Base-by-base conservation (phyloP, 37 sponge, comb jelly and placozoan genomes). In the Sycon ciliatum region DNA sequence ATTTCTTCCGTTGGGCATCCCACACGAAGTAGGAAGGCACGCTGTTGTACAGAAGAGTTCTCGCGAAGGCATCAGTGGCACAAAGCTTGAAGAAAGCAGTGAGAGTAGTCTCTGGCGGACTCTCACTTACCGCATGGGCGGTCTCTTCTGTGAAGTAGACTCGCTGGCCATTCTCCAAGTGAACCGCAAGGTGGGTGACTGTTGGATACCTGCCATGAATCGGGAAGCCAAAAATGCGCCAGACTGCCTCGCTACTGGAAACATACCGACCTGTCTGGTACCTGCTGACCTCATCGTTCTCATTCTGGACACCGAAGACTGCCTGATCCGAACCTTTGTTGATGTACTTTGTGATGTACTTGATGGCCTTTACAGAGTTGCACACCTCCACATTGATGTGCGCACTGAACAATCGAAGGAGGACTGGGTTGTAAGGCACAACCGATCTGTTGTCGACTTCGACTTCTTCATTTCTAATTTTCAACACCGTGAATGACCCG, bases 311-410 rank as follows among this genome's bases (percentile, higher is more conserved):
- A 24, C 72, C 0, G 62, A 54, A 73, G 0, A 60, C 52, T 0
- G 72, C 80, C 46, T 56, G 57, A 38, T 82, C 81, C 49, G 40
- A 42, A 28, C 86, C 86, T 0, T 84, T 82, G 72, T 32, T 35
- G 0, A 82, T 63, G 75, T 84, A 84, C 53, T 78, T 85, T 23
- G 54, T 61, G 23, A 83, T 69, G 69, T 85, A 83, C 61, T 78
- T 78, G 38, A 84, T 78, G 28, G 83, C 39, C 7, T 24, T 84
- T 40, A 84, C 63, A 26, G 72, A 39, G 57, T 64, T 68, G 75
- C 79, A 78, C 0, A 77, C 26, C 68, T 84, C 85, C 0, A 70
- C 73, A 53, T 84, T 84, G 0, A 82, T 29, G 38, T 78, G 86
- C 3, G 68, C 57, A 2, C 72, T 57, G 27, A 73, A 67, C 38